phyloP scores from a whole-genome alignment of 2,113 vertebrate species.

The Nycticryphes semicollaris region DNA sequence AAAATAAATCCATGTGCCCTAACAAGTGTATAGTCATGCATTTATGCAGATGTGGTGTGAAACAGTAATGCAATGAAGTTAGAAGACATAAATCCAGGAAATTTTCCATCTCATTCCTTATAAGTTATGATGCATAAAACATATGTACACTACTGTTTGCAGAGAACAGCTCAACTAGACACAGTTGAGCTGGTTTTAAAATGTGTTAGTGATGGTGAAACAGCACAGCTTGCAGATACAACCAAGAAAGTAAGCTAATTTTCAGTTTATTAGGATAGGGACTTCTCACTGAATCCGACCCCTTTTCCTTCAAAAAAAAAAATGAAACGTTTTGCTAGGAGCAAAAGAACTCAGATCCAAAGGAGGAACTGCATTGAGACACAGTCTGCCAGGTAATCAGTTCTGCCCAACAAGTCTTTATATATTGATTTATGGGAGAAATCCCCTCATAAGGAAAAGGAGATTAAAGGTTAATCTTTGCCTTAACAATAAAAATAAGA shows the following conservation, averaged over 20 bases:
- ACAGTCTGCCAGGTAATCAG: neutral
- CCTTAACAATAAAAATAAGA: neutral
- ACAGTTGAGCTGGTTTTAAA: neutral
- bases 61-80: neutral
- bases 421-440: neutral
- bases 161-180: neutral
- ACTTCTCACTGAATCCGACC: neutral
- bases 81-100: neutral
- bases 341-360: neutral
- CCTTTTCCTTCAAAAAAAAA: neutral
- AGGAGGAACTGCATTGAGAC: neutral
- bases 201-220: neutral
- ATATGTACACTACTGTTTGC: neutral
- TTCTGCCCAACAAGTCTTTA: neutral
- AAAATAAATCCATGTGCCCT: neutral
- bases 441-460: neutral
- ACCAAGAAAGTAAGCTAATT: neutral
- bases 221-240: neutral
- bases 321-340: neutral
- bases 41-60: neutral
- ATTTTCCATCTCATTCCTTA: neutral
- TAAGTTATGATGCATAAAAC: neutral
- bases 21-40: neutral
- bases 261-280: neutral
- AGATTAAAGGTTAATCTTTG: neutral